Evolutionary conservation across 1,140 invertebrate genomes (phyloP).

Genomic region (Aporrectodea caliginosa): DNA sequence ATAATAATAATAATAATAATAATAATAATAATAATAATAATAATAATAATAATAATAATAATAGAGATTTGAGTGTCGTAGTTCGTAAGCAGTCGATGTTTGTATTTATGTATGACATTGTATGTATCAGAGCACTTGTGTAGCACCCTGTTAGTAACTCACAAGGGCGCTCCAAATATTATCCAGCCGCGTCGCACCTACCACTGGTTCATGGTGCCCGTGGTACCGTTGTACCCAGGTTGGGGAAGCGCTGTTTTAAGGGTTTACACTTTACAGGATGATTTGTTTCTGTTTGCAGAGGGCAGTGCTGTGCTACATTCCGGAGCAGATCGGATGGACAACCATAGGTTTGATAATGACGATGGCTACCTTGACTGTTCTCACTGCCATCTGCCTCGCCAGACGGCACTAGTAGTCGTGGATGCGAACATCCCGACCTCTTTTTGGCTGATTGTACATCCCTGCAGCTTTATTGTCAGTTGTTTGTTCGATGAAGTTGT

Average conservation of each 20-base stretch:
- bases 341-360: constrained; percentile 5
- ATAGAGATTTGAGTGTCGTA: no score
- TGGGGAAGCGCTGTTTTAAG: background rate
- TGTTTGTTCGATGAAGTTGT: no score
- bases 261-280: background rate
- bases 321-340: constrained; percentile 8
- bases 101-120: background rate
- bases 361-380: background rate
- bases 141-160: background rate
- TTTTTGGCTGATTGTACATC: background rate
- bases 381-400: background rate
- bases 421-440: no score
- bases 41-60: no score
- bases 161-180: no score
- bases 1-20: no score
- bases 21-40: no score
- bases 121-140: background rate
- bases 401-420: background rate
- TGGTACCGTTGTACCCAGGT: background rate
- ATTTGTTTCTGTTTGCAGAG: constrained; percentile 12
- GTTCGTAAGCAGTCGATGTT: no score
- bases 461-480: no score
- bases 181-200: background rate
- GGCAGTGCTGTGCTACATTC: constrained; percentile 15
- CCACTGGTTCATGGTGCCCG: background rate